Conservation (phyloP, 2,797 vertebrate species). For the Sebastes goodei region DNA sequence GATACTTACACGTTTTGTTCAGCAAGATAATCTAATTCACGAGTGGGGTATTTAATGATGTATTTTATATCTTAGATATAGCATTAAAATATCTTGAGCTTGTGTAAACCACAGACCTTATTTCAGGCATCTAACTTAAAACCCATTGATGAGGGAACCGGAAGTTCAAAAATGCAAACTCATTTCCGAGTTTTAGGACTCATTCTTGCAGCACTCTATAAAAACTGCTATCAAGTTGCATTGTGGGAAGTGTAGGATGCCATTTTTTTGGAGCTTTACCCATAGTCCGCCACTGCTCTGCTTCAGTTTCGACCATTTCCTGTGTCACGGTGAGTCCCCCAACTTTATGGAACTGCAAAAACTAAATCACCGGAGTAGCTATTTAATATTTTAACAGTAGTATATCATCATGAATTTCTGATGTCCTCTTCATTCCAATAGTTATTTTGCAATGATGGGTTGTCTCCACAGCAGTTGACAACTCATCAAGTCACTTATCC, state of each 20-base stretch:
- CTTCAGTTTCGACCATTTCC: neutral
- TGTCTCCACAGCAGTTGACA: neutral
- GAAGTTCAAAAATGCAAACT: too few species aligned
- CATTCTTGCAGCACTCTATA: too few species aligned
- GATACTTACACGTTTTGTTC: too few species aligned
- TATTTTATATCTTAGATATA: too few species aligned
- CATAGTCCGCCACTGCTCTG: neutral
- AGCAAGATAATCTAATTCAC: too few species aligned
- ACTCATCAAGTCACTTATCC: neutral
- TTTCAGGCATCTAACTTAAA: too few species aligned
- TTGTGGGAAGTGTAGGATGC: neutral
- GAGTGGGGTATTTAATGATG: rapidly evolving
- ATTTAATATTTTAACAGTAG: neutral
- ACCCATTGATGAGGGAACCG: too few species aligned
- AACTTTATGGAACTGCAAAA: neutral
- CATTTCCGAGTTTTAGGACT: too few species aligned
- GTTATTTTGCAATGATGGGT: neutral
- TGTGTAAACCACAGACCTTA: too few species aligned
- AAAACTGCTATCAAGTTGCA: neutral
- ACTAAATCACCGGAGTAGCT: neutral
- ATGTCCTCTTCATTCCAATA: neutral
- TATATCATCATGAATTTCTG: neutral
- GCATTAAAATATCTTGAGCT: rapidly evolving
- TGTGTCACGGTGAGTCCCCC: neutral
- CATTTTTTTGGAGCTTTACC: neutral